Evolutionary conservation across 2,113 vertebrate genomes (phyloP), one percentile per base, ranked within the genome.

Genomic region (Sarotherodon lohbergeri): DNA sequence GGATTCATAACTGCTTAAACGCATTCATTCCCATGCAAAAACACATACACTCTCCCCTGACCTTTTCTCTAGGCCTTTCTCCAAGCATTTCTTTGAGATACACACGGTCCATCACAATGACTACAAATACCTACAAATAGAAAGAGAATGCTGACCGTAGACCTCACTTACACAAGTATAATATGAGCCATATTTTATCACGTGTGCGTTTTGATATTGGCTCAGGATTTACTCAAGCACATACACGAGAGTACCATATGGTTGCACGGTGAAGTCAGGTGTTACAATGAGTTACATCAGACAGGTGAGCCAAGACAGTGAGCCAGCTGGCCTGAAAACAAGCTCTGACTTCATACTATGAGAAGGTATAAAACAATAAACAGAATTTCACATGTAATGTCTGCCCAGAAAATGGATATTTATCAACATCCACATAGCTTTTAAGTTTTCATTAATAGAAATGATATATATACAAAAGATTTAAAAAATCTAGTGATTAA

Each of bases 281-380:
- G 86, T 92, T 92, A 87, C 89, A 82, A 41, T 63, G 88, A 83
- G 89, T 92, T 90, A 84, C 93, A 91, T 92, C 90, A 92, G 86
- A 84, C 78, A 87, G 87, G 84, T 91, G 43, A 85, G 81, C 86
- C 73, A 83, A 84, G 84, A 84, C 85, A 83, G 41, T 55, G 73
- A 82, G 90, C 89, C 91, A 92, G 84, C 85, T 95, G 92, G 93
- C 91, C 68, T n/a, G 34, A 71, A 91, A 82, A 91, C 92, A 92
- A 91, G 85, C 63, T 43, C 52, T 90, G 91, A 89, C 84, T 91
- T 94, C 90, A 90, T 89, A 76, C 14, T 54, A 82, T 46, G 43
- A 43, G 34, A 50, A 19, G 50, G 48, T 87, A 89, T 88, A 88
- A 93, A 91, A 86, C 6, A 2, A 88, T 86, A 85, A 90, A 90